Percentiles rank a stretch among this genome's conserved stretches.
These are phyloP conservation scores for Cinara cedri DNA, from an alignment of 2,888 invertebrate genomes.

Conservation along the genomic window DNA sequence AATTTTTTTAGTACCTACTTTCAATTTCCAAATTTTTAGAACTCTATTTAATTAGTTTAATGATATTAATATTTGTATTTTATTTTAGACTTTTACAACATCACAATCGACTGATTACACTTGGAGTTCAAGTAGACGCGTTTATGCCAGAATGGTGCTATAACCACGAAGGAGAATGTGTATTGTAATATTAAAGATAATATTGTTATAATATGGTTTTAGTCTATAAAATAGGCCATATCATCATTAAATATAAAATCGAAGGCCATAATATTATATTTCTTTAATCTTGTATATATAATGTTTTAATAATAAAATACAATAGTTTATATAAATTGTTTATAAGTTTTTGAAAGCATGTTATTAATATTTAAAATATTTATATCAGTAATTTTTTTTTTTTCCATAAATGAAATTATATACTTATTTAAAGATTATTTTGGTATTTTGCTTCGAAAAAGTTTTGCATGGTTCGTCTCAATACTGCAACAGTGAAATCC, in stretches of 20 bases:
- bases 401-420: constrained; percentile 13
- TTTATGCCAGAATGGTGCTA: constrained; percentile 79
- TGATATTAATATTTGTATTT: not conserved
- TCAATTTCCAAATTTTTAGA: too few species aligned
- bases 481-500: constrained; percentile 73
- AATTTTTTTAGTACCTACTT: too few species aligned
- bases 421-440: constrained; percentile 46
- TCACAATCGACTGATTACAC: constrained; percentile 70
- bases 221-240: not conserved
- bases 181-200: not conserved
- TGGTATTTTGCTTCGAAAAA: constrained; percentile 59
- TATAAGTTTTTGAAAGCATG: not conserved
- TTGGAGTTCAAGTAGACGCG: constrained; percentile 74
- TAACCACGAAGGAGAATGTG: constrained; percentile 71
- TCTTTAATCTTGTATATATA: not conserved
- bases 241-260: too few species aligned
- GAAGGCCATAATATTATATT: not conserved
- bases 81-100: constrained; percentile 67
- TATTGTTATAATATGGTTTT: not conserved
- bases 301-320: not conserved
- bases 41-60: not conserved
- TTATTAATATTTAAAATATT: not conserved
- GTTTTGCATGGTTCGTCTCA: constrained; percentile 68
- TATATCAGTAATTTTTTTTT: not conserved
- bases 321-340: not conserved